Evolutionary conservation across 2,113 vertebrate genomes (phyloP).

Genomic region (Symphodus melops): DNA sequence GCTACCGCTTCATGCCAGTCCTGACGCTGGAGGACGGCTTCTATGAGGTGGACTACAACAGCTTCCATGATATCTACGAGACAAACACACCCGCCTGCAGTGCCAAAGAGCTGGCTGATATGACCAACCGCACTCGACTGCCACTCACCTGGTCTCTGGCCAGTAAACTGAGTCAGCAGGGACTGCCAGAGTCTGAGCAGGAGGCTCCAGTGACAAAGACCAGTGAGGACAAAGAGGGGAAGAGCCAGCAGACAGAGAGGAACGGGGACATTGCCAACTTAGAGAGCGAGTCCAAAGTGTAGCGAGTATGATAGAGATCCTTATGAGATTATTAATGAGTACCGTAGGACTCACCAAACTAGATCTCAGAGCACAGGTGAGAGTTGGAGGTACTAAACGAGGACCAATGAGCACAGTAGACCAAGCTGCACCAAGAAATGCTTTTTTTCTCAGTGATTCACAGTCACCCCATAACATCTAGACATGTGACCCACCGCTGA

Average conservation of each 20-base stretch:
- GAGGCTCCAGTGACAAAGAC: constrained; percentile 81
- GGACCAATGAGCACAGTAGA: constrained; percentile 65
- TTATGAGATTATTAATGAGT: constrained; percentile 36
- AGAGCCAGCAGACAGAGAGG: constrained; percentile 84
- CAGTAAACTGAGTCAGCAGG: constrained; percentile 94
- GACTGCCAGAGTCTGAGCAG: constrained; percentile 86
- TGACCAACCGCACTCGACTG: constrained; percentile 86
- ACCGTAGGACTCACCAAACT: constrained; percentile 34
- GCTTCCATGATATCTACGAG: constrained; percentile 96
- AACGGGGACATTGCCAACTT: constrained; percentile 94
- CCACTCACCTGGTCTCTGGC: constrained; percentile 95
- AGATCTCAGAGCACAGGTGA: constrained; percentile 29
- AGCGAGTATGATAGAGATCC: not conserved
- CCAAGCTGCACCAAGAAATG: constrained; percentile 57
- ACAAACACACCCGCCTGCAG: constrained; percentile 95
- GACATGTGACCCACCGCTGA: constrained; percentile 60
- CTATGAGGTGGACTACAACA: constrained; percentile 99
- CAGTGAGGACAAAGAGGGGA: constrained; percentile 66
- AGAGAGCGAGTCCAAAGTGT: constrained; percentile 95
- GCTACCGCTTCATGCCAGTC: constrained; percentile 95
- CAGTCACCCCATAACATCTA: constrained; percentile 30
- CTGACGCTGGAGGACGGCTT: constrained; percentile 97
- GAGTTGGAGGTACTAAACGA: constrained; percentile 37
- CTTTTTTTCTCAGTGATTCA: constrained; percentile 50
- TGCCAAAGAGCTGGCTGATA: constrained; percentile 92